Conservation (phyloP, 2,797 vertebrate genomes). For the Schizopygopsis malacanthus region DNA sequence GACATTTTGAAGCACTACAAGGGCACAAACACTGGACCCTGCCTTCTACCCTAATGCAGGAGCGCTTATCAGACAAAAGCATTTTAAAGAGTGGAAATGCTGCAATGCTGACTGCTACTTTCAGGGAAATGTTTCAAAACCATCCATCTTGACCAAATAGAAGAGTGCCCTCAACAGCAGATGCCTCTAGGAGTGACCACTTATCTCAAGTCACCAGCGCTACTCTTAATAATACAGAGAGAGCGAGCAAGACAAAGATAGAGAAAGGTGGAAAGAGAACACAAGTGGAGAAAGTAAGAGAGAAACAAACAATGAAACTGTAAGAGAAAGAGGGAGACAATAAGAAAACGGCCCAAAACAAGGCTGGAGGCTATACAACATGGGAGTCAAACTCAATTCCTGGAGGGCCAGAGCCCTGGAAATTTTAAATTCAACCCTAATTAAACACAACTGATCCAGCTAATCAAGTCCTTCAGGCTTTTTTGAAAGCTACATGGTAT, state of each 20-base stretch:
- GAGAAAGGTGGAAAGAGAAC: background rate
- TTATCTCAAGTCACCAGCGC: constrained; percentile 82
- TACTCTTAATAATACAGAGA: constrained; percentile 77
- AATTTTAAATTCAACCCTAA: too few species aligned
- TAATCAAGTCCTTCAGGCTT: too few species aligned
- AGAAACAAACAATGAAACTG: background rate
- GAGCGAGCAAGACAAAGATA: constrained; percentile 51
- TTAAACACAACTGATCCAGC: too few species aligned
- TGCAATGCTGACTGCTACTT: constrained; percentile 69
- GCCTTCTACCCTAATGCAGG: constrained; percentile 73
- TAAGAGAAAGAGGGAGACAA: background rate
- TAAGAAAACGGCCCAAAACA: constrained; percentile 22
- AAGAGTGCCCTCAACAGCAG: constrained; percentile 81
- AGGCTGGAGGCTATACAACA: constrained; percentile 14
- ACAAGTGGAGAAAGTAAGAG: background rate
- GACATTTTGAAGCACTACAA: constrained; percentile 38
- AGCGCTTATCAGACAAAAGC: constrained; percentile 77
- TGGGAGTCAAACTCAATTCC: too few species aligned
- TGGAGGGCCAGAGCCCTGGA: too few species aligned
- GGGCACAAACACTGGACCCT: constrained; percentile 52
- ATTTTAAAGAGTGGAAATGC: constrained; percentile 77
- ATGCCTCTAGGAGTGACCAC: constrained; percentile 81
- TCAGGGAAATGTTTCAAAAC: constrained; percentile 80
- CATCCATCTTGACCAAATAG: constrained; percentile 82
- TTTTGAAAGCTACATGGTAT: too few species aligned